A percentile compares a stretch with the other conserved stretches of the same genome.
These are phyloP conservation scores for Takifugu rubripes DNA, from an alignment of 2,797 vertebrate species.

Conservation along the genomic window DNA sequence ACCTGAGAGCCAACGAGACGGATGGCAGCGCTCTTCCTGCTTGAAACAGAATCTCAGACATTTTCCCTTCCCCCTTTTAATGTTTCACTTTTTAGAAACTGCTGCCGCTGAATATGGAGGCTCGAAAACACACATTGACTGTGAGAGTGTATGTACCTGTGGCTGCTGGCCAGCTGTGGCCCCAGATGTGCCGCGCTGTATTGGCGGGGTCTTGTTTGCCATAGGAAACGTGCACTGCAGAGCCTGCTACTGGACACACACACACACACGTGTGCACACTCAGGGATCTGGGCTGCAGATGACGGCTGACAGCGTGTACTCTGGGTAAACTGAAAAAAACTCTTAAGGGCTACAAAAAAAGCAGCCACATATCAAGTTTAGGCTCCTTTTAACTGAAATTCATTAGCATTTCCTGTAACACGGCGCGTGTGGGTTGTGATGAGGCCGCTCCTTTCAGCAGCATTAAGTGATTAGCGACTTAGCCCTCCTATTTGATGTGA, in stretches of 20 bases:
- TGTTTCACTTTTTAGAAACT: background rate
- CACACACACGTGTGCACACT: conserved; percentile 2
- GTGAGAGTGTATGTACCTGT: conserved; percentile 35
- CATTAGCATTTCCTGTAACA: no score
- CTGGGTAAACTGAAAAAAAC: conserved; percentile 27
- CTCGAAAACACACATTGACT: background rate
- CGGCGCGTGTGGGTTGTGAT: no score
- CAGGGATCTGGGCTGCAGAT: conserved; percentile 65
- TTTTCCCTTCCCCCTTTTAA: background rate
- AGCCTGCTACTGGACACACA: conserved; percentile 61
- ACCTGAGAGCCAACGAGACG: conserved; percentile 26
- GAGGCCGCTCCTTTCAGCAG: no score
- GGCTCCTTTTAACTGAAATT: no score
- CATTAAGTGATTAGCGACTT: no score
- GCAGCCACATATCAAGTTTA: no score
- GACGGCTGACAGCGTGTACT: conserved; percentile 37
- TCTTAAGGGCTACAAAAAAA: no score
- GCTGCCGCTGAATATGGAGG: conserved; percentile 10
- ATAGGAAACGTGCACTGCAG: conserved; percentile 51
- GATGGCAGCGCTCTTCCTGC: conserved; percentile 21
- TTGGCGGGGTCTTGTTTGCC: conserved; percentile 54
- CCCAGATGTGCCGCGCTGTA: conserved; percentile 68
- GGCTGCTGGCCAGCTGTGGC: conserved; percentile 57
- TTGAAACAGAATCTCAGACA: conserved; percentile 30
- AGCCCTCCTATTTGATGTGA: background rate